Evolutionary conservation across 2,113 vertebrate species (phyloP), one percentile per base, ranked within the genome.

Genomic region (Aldabrachelys gigantea): DNA sequence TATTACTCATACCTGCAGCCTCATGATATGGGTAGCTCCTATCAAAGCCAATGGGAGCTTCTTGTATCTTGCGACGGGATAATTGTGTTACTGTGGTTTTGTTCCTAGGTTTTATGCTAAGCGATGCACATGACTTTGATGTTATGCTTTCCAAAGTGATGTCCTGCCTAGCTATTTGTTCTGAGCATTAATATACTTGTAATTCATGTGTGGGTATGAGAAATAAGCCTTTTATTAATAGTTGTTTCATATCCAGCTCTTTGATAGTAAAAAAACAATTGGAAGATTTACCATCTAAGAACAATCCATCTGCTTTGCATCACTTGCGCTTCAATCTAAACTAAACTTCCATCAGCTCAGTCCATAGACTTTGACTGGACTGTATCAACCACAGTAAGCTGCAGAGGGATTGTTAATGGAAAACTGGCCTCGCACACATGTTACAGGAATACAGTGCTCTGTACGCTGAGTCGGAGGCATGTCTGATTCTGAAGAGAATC

Each of bases 341-440:
- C 94, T 94, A 97, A 97, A 96, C 96, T 97, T 97, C 96, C 91
- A 95, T 96, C 97, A 95, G 35, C 88, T 93, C 94, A 83, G 78
- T 88, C 95, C 95, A 80, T 94, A 94, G 27, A 91, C 79, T 96
- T 94, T 95, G 92, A 81, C 65, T 87, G 54, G 87, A 79, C 87
- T 87, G 94, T 72, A 81, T 2, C 93, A 95, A 87, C 89, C 86
- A 52, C 92, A 80, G 84, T 84, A 72, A 93, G 96, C 75, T 44
- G 81, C 83, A 89, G 79, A 65, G 81, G 83, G 89, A 85, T 83
- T 41, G 69, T 24, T 41, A 12, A 41, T 22, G n/a, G 62, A 65
- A 35, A 65, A 65, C 4, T 65, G 29, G 14, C 62, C 62, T 35
- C 7, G 3, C 53, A 6, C 12, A 35, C 7, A 14, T 8, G 7